These are phyloP conservation scores for Micoletzkya japonica DNA, from an alignment of 2,888 invertebrate species.

Conservation along the genomic window DNA sequence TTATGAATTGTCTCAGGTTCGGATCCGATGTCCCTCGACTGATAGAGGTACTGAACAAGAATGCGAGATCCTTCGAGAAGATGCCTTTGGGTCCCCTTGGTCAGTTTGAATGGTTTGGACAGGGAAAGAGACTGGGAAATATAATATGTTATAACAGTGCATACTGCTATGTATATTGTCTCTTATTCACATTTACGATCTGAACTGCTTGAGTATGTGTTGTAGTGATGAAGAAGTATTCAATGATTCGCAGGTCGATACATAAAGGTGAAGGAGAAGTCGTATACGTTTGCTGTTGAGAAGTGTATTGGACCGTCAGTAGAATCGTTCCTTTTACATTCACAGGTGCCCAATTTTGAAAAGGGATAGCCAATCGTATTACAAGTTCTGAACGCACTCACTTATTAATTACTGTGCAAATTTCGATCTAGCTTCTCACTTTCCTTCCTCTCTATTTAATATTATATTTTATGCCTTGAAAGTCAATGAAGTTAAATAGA, in stretches of 20 bases:
- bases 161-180: too few species aligned
- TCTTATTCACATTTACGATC: too few species aligned
- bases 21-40: conserved; percentile 41
- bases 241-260: conserved; percentile 34
- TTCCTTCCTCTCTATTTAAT: not conserved
- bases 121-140: too few species aligned
- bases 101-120: too few species aligned
- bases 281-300: conserved; percentile 51
- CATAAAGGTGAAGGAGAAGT: conserved; percentile 42
- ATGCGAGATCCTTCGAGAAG: conserved; percentile 33
- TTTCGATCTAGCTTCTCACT: too few species aligned
- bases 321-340: conserved; percentile 33
- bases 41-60: conserved; percentile 32
- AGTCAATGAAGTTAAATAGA: too few species aligned
- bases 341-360: too few species aligned
- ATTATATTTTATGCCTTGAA: not conserved
- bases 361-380: too few species aligned
- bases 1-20: conserved; percentile 35
- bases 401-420: too few species aligned
- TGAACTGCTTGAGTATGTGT: not conserved
- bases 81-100: conserved; percentile 56
- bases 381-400: too few species aligned
- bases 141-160: too few species aligned
- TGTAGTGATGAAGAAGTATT: not conserved
- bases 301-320: conserved; percentile 29